Evolutionary conservation across 2,113 vertebrate genomes (phyloP).

Genomic region (Embiotoca jacksoni): DNA sequence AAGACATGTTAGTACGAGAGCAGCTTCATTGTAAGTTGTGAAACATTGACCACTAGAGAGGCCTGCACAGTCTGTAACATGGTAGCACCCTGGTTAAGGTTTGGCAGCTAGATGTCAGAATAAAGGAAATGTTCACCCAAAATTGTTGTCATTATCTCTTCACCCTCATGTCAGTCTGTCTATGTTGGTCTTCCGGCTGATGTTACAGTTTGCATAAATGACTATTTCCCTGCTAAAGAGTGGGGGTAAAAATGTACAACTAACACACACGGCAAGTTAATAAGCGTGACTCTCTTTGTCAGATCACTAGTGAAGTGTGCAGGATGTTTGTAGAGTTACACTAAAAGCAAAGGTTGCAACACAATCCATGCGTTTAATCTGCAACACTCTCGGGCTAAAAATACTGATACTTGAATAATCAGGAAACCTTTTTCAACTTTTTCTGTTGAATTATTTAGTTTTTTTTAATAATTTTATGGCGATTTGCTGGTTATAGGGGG

Average conservation of each 20-base stretch:
- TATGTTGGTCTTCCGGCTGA: too few species aligned
- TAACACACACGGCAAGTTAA: too few species aligned
- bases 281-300: too few species aligned
- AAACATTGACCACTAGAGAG: constrained; percentile 9
- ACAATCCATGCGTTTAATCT: background rate
- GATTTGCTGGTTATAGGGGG: background rate
- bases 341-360: too few species aligned
- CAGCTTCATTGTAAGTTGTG: constrained; percentile 27
- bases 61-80: background rate
- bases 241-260: too few species aligned
- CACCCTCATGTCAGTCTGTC: background rate
- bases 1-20: constrained; percentile 71
- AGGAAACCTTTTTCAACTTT: background rate
- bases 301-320: background rate
- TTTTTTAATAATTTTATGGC: constrained; percentile 14
- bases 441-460: background rate
- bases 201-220: too few species aligned
- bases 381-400: too few species aligned
- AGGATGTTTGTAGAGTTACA: too few species aligned
- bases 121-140: constrained; percentile 6
- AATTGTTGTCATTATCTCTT: background rate
- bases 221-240: too few species aligned
- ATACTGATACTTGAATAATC: too few species aligned
- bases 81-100: constrained; percentile 39
- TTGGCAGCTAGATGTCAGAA: constrained; percentile 29